Base-by-base conservation (phyloP, 2,888 invertebrate species). In the Buathra laborator region DNA sequence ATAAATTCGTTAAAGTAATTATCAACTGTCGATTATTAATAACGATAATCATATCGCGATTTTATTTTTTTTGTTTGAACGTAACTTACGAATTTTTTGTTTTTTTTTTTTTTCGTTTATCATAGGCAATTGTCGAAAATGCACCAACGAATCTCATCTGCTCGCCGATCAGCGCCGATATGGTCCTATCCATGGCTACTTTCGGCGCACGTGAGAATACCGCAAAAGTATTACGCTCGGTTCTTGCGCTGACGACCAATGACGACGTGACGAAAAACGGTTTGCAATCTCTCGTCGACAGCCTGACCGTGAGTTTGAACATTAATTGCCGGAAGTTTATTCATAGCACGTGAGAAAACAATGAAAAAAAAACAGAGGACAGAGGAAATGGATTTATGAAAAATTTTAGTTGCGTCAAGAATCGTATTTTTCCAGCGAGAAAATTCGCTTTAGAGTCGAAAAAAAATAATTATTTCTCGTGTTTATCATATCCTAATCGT, bases 321-420 rank as follows among this genome's bases (percentile, higher is more conserved):
- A 68, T 72, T 0, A 90, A 94, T 84, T 0, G 97, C 97, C 0
- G 94, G 94, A 72, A 93, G 97, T 78, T 96, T 98, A 3, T 95
- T 98, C 6, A 95, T 97, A 95, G 95, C 9, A 95, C 95, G 84
- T 95, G 97, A 24, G 94, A 97, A 85, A 56, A 56, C 24, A 29
- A 62, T 24, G 2, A 3, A 24, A 24, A 24, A 24, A 24, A 24
- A 24, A 0, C 19, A 19, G 19, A 19, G 19, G 24, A 24, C 24
- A 24, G 24, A 24, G 24, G 2, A 24, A 24, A 3, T 24, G 3
- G n/a, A n/a, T 24, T 24, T 24, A 24, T 24, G 24, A 24, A 2
- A 1, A 1, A 24, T 24, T 24, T 24, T 24, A 24, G 24, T 1
- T 1, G 24, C 24, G 2, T 24, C 24, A 3, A 24, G 2, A 24